Conservation (phyloP, 2,797 vertebrate genomes). For the Anolis apletophallus region DNA sequence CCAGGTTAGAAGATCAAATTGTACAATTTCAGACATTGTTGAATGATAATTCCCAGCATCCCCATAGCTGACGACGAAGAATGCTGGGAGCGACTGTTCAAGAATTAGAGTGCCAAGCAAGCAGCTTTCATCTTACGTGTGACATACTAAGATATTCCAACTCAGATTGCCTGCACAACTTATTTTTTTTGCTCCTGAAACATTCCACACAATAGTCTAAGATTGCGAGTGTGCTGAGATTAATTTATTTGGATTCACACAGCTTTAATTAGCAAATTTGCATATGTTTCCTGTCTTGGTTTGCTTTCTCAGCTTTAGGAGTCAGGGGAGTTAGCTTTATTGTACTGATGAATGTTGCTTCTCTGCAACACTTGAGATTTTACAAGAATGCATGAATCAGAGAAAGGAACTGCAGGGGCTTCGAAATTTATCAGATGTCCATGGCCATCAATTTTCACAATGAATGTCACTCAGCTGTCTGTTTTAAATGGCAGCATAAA, state of each 20-base stretch:
- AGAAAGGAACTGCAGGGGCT: conserved; percentile 33
- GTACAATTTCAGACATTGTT: too few relatives aligned
- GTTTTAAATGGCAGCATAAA: conserved; percentile 43
- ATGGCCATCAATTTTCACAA: conserved; percentile 36
- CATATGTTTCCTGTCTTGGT: conserved; percentile 51
- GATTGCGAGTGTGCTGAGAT: conserved; percentile 47
- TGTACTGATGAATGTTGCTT: conserved; percentile 25
- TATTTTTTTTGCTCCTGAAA: background rate
- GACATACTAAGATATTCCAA: too few relatives aligned
- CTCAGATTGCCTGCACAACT: background rate
- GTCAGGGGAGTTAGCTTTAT: conserved; percentile 45
- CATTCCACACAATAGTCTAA: conserved; percentile 35
- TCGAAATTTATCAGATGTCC: conserved; percentile 22
- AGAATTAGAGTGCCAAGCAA: too few relatives aligned
- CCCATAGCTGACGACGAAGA: too few relatives aligned
- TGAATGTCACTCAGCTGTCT: conserved; percentile 33
- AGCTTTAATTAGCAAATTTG: conserved; percentile 68
- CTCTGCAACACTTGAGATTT: conserved; percentile 36
- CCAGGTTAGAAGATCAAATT: background rate
- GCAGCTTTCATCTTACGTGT: too few relatives aligned
- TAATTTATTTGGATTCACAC: conserved; percentile 64
- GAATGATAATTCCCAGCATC: too few relatives aligned
- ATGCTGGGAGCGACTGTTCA: too few relatives aligned
- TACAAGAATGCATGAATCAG: conserved; percentile 41
- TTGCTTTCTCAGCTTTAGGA: conserved; percentile 45